Evolutionary conservation across 2,113 vertebrate species (phyloP).

Genomic region (Orcinus orca): DNA sequence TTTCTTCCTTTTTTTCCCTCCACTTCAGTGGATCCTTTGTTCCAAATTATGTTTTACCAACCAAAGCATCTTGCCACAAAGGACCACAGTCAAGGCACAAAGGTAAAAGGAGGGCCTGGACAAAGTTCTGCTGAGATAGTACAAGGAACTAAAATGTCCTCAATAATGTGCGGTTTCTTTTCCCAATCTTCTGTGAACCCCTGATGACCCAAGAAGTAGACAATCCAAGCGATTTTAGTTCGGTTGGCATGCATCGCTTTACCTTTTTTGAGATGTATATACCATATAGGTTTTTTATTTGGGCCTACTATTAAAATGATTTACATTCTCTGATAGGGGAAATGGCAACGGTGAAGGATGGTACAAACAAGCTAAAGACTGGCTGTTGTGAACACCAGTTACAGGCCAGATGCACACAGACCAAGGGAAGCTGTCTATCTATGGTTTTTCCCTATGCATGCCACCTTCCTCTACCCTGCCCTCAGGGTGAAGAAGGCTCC

Average conservation of each 20-base stretch:
- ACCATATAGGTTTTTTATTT: slow-evolving; percentile 54
- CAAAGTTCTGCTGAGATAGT: slow-evolving; percentile 63
- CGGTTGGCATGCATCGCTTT: slow-evolving; percentile 63
- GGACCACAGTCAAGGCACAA: slow-evolving; percentile 75
- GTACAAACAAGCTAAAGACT: background rate
- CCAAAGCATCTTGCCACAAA: slow-evolving; percentile 68
- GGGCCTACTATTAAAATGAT: slow-evolving; percentile 61
- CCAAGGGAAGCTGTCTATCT: background rate
- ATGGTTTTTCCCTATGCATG: background rate
- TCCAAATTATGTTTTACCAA: slow-evolving; percentile 63
- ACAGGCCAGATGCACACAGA: slow-evolving; percentile 12
- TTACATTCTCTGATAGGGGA: slow-evolving; percentile 60
- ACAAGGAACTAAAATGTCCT: slow-evolving; percentile 38
- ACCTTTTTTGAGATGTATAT: slow-evolving; percentile 55
- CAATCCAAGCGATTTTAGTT: background rate
- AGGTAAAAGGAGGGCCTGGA: slow-evolving; percentile 68
- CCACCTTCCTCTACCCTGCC: slow-evolving; percentile 9
- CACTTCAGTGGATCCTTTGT: slow-evolving; percentile 74
- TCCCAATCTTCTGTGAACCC: slow-evolving; percentile 38
- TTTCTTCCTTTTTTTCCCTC: background rate
- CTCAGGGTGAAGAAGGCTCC: background rate
- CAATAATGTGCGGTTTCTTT: slow-evolving; percentile 43
- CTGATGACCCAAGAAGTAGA: slow-evolving; percentile 40
- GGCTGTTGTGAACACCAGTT: background rate
- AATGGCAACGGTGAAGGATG: slow-evolving; percentile 26